Conservation (phyloP, 2,113 vertebrate species). For the Daphoenositta chrysoptera region DNA sequence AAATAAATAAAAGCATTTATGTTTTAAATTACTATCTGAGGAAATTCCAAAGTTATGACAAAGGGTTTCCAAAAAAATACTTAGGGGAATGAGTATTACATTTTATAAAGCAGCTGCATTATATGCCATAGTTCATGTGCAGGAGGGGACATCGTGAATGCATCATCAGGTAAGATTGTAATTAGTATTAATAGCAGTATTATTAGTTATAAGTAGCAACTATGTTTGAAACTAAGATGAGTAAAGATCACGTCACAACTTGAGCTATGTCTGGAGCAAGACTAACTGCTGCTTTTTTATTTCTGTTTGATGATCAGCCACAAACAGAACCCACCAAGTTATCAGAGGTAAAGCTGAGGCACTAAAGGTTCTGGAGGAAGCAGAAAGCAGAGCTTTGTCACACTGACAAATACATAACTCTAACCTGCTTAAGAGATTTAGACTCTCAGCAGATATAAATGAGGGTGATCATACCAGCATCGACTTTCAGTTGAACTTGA, state of each 20-base stretch:
- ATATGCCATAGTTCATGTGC: background rate
- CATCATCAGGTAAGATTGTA: background rate
- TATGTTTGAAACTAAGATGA: background rate
- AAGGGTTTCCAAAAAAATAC: background rate
- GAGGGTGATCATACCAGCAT: background rate
- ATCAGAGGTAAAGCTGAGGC: background rate
- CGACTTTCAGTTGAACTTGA: background rate
- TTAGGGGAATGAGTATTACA: background rate
- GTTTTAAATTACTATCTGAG: background rate
- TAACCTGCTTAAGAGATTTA: background rate
- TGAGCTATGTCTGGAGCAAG: background rate
- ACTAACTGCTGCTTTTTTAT: background rate
- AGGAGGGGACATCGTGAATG: background rate
- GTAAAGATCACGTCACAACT: background rate
- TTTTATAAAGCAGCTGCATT: background rate
- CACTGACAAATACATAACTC: background rate
- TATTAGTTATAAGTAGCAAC: background rate
- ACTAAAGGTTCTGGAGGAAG: background rate
- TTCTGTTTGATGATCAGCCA: background rate
- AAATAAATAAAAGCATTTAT: rapidly evolving
- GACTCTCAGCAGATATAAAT: background rate
- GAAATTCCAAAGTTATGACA: background rate
- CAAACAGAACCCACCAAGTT: background rate
- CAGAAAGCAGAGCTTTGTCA: background rate
- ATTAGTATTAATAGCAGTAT: background rate